Conservation (phyloP, 35 echinoderm and acorn worm species). For the Amphiura filiformis region DNA sequence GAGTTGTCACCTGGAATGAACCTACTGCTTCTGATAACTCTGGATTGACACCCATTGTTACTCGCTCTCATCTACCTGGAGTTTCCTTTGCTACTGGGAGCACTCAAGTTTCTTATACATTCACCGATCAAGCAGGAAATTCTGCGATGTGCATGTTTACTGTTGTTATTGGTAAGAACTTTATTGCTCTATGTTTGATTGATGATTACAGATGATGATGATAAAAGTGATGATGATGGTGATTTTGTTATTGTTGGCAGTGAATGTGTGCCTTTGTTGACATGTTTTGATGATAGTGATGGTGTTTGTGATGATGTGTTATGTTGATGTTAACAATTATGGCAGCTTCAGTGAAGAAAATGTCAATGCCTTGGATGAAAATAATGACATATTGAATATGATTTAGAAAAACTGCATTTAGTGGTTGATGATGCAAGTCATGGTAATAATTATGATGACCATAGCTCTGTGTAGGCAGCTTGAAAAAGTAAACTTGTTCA, state of each 20-base stretch:
- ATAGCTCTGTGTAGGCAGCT: too few species aligned
- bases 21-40: conserved; percentile 51
- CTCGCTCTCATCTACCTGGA: not conserved
- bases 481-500: too few species aligned
- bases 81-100: conserved; percentile 37
- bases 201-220: not conserved
- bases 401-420: too few species aligned
- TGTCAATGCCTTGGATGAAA: too few species aligned
- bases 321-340: not conserved
- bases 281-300: not conserved
- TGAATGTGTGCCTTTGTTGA: not conserved
- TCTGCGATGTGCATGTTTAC: conserved; percentile 41
- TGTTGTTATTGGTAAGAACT: conserved; percentile 20
- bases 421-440: too few species aligned
- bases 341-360: too few species aligned
- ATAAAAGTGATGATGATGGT: not conserved
- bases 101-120: conserved; percentile 24
- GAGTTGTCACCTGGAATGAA: conserved; percentile 36
- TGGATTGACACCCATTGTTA: not conserved
- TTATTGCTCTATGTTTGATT: not conserved
- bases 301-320: not conserved
- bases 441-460: too few species aligned
- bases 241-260: not conserved
- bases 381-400: too few species aligned
- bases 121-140: conserved; percentile 43